Conservation (phyloP, 2,797 vertebrate genomes). For the Notoglanidium macrostoma region DNA sequence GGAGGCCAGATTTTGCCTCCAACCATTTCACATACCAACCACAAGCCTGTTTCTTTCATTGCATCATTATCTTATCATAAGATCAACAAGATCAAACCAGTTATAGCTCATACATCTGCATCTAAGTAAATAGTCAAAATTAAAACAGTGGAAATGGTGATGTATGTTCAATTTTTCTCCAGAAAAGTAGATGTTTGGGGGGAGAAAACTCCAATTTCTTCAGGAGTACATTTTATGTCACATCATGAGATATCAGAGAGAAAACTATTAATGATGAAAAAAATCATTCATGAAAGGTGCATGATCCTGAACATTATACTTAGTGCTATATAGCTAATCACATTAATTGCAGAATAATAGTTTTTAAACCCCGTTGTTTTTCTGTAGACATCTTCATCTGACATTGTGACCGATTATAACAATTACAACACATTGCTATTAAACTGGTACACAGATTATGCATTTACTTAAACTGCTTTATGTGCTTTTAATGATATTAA, state of each 20-base stretch:
- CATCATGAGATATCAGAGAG: slow-evolving; percentile 1
- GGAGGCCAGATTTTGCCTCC: slow-evolving; percentile 71
- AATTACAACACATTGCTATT: not conserved
- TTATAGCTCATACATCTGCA: slow-evolving; percentile 49
- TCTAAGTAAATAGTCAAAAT: slow-evolving; percentile 57
- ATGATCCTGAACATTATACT: not conserved
- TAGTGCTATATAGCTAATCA: not conserved
- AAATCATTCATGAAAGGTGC: not conserved
- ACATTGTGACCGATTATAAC: not conserved
- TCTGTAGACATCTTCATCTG: not conserved
- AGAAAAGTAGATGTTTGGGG: not conserved
- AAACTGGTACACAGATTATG: not conserved
- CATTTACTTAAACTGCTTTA: not conserved
- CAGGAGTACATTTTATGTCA: not conserved
- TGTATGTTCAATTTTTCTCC: not conserved
- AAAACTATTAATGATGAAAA: not conserved
- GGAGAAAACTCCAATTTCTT: not conserved
- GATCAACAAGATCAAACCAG: slow-evolving; percentile 69
- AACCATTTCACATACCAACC: slow-evolving; percentile 70
- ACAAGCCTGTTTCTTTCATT: slow-evolving; percentile 73
- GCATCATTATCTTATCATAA: slow-evolving; percentile 66
- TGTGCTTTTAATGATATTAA: not conserved
- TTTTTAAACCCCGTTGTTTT: not conserved
- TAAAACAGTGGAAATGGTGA: slow-evolving; percentile 1
- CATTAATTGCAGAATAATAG: not conserved